These are phyloP conservation scores for Lynx canadensis DNA, from an alignment of 2,113 vertebrate species.

Conservation along the genomic window DNA sequence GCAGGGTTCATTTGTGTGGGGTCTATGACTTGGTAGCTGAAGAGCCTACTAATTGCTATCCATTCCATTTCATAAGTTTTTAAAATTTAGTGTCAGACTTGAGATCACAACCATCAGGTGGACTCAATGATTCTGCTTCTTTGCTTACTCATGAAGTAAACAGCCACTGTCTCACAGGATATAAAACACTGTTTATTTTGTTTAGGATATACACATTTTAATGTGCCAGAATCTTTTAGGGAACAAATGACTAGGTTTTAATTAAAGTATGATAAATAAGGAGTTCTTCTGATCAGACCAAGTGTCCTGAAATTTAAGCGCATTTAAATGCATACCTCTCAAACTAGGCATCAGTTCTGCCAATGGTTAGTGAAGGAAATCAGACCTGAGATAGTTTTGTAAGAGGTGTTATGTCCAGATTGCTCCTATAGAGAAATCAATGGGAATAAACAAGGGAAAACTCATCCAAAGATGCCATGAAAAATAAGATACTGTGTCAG, in stretches of 20 bases:
- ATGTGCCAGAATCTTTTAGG: slow-evolving; percentile 40
- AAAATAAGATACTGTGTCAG: neutral
- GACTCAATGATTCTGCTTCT: neutral
- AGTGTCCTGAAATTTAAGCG: slow-evolving; percentile 15
- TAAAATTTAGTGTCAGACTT: slow-evolving; percentile 23
- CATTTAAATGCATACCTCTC: neutral
- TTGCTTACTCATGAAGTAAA: neutral
- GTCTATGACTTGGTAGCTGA: slow-evolving; percentile 15
- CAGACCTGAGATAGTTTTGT: slow-evolving; percentile 24
- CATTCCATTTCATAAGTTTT: neutral
- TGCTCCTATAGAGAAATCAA: slow-evolving; percentile 22
- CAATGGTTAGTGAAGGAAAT: slow-evolving; percentile 22
- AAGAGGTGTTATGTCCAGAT: neutral
- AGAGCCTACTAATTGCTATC: slow-evolving; percentile 18
- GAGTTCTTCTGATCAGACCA: slow-evolving; percentile 28
- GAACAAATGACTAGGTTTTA: slow-evolving; percentile 15
- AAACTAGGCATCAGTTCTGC: slow-evolving; percentile 35
- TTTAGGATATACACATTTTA: slow-evolving; percentile 44
- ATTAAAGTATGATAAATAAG: slow-evolving; percentile 20
- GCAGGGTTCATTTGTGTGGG: neutral
- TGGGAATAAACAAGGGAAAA: slow-evolving; percentile 44
- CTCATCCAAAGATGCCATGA: slow-evolving; percentile 10
- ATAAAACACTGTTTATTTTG: slow-evolving; percentile 2
- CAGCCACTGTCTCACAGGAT: neutral
- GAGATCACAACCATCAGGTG: neutral